Evolutionary conservation across 2,797 vertebrate species (phyloP).

Genomic region (Ibycter americanus): DNA sequence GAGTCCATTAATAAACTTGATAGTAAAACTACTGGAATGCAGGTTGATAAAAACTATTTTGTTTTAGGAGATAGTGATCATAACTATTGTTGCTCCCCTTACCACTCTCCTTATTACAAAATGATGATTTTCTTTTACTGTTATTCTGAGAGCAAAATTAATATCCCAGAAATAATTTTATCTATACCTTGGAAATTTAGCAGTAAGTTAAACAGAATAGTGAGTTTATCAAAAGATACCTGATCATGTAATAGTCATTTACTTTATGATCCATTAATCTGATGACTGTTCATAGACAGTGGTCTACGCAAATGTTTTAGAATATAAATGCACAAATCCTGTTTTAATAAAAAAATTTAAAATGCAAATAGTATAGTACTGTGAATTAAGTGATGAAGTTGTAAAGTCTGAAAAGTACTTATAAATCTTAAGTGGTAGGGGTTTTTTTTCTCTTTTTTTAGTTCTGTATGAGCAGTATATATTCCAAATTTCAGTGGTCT

Average conservation of each 20-base stretch:
- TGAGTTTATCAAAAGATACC: background rate
- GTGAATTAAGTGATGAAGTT: background rate
- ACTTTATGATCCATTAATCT: background rate
- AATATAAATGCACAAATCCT: background rate
- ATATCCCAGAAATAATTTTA: background rate
- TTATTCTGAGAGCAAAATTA: slow-evolving; percentile 4
- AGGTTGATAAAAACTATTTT: slow-evolving; percentile 59
- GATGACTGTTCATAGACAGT: background rate
- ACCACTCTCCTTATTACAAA: background rate
- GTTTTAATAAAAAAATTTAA: background rate
- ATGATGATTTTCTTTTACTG: background rate
- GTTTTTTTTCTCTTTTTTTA: background rate
- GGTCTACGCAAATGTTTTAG: background rate
- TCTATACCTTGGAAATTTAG: background rate
- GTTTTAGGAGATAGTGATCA: slow-evolving; percentile 42
- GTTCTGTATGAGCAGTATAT: background rate
- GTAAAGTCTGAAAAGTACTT: background rate
- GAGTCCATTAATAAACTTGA: slow-evolving; percentile 87
- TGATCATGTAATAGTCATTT: background rate
- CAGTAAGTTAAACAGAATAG: background rate
- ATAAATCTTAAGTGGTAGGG: background rate
- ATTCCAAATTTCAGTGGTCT: slow-evolving; percentile 1
- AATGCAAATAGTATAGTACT: background rate
- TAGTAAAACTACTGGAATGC: slow-evolving; percentile 81
- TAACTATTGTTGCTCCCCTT: slow-evolving; percentile 12